Evolutionary conservation across 2,888 invertebrate species (phyloP), one percentile per base, ranked within the genome.

Genomic region (Sinohyriopsis cumingii): DNA sequence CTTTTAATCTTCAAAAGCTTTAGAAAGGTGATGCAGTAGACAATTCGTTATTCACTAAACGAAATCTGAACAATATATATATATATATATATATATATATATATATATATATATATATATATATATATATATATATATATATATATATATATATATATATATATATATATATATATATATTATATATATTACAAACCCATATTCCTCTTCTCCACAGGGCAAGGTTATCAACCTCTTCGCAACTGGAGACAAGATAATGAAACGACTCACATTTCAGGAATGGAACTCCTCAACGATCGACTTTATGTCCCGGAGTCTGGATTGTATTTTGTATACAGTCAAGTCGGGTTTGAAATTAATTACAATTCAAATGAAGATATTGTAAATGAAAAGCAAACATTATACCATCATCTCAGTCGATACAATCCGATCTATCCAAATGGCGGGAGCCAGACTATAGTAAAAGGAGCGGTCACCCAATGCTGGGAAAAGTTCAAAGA

Each of bases 311-410:
- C 78, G 53, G 75, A 74, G 67, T 74, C 78, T 56, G 81, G 81
- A 28, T 61, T 72, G 25, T 82, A 82, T 64, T 80, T 76, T 63
- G 60, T 82, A 25, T 82, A 82, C 67, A 82, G 81, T 25, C 81
- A 82, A 59, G 75, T 77, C 7, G 77, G 74, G n/a, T 82, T 80
- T 64, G 68, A 74, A 15, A 67, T 76, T 9, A 65, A 68, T 56
- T 80, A 79, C 68, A 77, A 69, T 69, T 60, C 55, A 12, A 63
- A 60, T n/a, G 53, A 57, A 55, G 20, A 56, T 4, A 57, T 63
- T 18, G 22, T 69, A 1, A 57, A 59, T 53, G 65, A 61, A 5
- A 53, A 65, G 2, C 77, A 78, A 61, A 68, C 78, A 7, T 45
- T 82, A 4, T 82, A 78, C 61, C 81, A 82, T 64, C 74, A 72